Percentiles rank a stretch among this genome's conserved stretches.
phyloP scores from a whole-genome alignment of 1,140 invertebrate species.

The Drosophila saltans region DNA sequence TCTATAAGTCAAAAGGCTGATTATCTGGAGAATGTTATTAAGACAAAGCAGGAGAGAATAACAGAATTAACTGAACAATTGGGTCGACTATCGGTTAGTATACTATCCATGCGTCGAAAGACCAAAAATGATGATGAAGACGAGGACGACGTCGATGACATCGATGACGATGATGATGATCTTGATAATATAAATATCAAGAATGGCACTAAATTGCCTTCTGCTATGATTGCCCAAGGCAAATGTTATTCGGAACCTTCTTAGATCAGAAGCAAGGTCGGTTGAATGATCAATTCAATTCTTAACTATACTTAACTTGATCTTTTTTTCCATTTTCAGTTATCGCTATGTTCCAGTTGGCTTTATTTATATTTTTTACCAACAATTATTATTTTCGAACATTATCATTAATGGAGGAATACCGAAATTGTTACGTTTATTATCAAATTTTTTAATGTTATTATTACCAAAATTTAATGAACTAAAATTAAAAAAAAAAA shows the following conservation, averaged over 20 bases:
- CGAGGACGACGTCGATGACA: not conserved
- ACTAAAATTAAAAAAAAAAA: too few species aligned
- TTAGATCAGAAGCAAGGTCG: not conserved
- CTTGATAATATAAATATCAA: not conserved
- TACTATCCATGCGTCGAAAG: not conserved
- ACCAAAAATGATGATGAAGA: not conserved
- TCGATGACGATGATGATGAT: not conserved
- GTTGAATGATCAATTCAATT: not conserved
- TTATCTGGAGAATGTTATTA: slow-evolving; percentile 84
- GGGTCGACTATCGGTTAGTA: slow-evolving; percentile 56
- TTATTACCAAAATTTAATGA: not conserved
- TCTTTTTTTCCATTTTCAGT: not conserved
- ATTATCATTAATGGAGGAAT: not conserved
- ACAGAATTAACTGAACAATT: slow-evolving; percentile 82
- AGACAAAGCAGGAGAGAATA: slow-evolving; percentile 85
- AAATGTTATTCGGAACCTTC: not conserved
- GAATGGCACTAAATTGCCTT: not conserved
- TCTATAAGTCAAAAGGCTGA: slow-evolving; percentile 58
- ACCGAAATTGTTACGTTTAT: not conserved
- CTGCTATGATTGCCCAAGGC: too few species aligned
- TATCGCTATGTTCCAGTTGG: not conserved
- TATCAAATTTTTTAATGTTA: not conserved
- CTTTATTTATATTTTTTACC: not conserved
- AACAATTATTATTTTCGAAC: not conserved
- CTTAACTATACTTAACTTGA: not conserved